These are phyloP conservation scores for Cromileptes altivelis DNA, from an alignment of 2,113 vertebrate genomes.

Conservation along the genomic window DNA sequence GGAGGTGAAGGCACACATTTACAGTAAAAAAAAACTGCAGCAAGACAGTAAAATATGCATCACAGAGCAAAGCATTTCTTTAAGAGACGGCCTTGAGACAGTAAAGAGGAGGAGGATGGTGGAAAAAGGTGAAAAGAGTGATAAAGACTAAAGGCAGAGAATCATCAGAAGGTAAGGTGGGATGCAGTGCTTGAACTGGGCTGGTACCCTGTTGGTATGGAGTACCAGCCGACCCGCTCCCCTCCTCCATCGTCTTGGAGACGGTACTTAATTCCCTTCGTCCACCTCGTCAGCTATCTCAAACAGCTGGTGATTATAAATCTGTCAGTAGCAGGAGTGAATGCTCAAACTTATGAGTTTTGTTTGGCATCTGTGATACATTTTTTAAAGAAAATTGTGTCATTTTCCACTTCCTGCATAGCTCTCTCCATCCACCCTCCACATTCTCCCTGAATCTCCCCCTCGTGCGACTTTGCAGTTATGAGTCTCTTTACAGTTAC, in stretches of 20 bases:
- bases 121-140: neutral
- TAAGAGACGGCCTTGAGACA: neutral
- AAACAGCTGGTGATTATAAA: neutral
- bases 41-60: neutral
- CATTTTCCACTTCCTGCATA: neutral
- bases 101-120: neutral
- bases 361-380: neutral
- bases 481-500: neutral
- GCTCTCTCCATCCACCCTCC: rapidly evolving
- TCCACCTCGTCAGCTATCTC: neutral
- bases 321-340: neutral
- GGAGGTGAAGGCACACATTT: neutral
- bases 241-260: neutral
- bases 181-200: too few species aligned
- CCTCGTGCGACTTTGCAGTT: neutral
- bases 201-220: neutral
- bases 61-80: too few species aligned
- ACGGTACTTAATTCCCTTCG: too few species aligned
- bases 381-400: neutral
- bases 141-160: neutral
- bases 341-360: neutral
- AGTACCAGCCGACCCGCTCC: neutral
- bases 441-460: neutral
- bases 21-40: neutral
- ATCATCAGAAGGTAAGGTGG: neutral